Evolutionary conservation across 2,113 vertebrate species (phyloP).

Genomic region (Gorsachius goisagi): DNA sequence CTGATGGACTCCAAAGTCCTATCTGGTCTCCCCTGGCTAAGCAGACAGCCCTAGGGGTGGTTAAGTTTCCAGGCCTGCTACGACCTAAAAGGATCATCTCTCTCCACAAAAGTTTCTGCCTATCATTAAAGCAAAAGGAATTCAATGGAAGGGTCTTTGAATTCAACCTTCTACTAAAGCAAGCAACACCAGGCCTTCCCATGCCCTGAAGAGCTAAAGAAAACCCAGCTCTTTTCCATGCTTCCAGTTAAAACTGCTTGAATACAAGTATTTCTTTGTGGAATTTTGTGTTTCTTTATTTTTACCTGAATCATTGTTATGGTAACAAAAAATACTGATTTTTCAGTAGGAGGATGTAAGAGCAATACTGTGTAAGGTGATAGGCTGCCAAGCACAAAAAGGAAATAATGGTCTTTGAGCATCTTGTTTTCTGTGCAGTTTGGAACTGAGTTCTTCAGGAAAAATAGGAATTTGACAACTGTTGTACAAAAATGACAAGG

Average conservation of each 20-base stretch:
- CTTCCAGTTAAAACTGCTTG: not conserved
- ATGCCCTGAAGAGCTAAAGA: not conserved
- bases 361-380: not conserved
- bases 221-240: not conserved
- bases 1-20: fast-evolving
- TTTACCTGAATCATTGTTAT: not conserved
- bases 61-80: not conserved
- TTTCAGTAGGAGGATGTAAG: not conserved
- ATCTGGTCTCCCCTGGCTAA: not conserved
- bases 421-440: not conserved
- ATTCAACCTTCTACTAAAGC: not conserved
- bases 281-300: not conserved
- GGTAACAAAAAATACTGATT: not conserved
- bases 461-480: not conserved
- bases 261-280: not conserved
- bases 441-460: not conserved
- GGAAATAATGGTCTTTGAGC: not conserved
- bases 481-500: not conserved
- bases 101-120: not conserved
- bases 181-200: not conserved
- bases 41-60: not conserved
- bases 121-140: not conserved
- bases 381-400: not conserved
- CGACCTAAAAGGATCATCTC: not conserved
- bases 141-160: not conserved